Evolutionary conservation across 2,113 vertebrate species (phyloP).

Genomic region (Thunnus maccoyii): DNA sequence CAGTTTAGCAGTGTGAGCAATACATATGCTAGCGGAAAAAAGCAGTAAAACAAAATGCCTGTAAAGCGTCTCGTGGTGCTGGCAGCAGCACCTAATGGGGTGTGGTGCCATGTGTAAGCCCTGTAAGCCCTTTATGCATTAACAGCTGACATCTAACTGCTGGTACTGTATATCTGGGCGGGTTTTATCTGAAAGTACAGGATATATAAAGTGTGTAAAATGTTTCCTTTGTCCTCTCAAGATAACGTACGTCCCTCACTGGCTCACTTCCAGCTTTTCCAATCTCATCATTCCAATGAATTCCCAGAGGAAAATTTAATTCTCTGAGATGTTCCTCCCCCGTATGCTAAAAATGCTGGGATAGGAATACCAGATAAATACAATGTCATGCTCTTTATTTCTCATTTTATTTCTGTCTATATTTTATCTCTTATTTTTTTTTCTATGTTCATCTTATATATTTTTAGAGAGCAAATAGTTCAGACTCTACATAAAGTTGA

Average conservation of each 20-base stretch:
- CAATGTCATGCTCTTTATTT: background rate
- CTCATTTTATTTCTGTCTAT: background rate
- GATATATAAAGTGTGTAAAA: background rate
- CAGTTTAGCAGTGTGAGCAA: conserved; percentile 46
- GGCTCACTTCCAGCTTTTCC: conserved; percentile 36
- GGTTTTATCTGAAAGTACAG: background rate
- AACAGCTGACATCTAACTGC: conserved; percentile 19
- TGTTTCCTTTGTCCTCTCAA: conserved; percentile 12
- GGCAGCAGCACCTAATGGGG: conserved; percentile 53
- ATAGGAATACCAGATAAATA: background rate
- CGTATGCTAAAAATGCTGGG: background rate
- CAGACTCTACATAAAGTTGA: background rate
- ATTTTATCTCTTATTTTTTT: background rate
- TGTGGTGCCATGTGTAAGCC: conserved; percentile 47
- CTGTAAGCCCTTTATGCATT: conserved; percentile 39
- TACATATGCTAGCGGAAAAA: conserved; percentile 69
- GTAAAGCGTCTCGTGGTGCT: conserved; percentile 58
- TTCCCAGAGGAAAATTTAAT: conserved; percentile 50
- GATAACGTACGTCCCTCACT: conserved; percentile 4
- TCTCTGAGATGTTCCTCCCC: conserved; percentile 33
- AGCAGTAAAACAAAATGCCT: conserved; percentile 62
- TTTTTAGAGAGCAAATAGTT: conserved; percentile 2
- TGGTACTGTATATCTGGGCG: background rate
- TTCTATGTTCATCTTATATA: background rate
- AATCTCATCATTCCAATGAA: conserved; percentile 57